Percentiles rank a stretch among this genome's conserved stretches.
Conservation (phyloP, 2,888 invertebrate species). For the Blomia tropicalis region DNA sequence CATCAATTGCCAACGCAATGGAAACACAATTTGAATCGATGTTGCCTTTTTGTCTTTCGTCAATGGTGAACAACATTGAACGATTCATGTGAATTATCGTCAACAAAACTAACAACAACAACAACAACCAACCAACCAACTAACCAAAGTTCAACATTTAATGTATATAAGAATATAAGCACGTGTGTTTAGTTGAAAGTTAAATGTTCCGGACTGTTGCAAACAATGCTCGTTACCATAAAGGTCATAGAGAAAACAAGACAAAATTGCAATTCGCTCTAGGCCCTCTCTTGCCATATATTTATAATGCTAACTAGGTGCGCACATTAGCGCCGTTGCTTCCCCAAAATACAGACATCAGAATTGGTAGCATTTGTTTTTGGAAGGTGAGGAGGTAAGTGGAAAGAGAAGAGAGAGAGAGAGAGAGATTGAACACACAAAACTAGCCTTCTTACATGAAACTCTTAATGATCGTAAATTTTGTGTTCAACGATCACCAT, state of each 20-base stretch:
- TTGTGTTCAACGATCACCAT: background rate
- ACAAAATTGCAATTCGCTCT: background rate
- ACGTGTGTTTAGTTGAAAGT: conserved; percentile 4
- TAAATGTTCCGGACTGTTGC: background rate
- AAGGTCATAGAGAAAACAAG: background rate
- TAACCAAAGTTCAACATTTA: too few relatives aligned
- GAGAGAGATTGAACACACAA: background rate
- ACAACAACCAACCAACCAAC: background rate
- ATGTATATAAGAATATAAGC: too few relatives aligned
- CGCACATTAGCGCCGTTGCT: conserved; percentile 4
- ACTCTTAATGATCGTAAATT: conserved; percentile 11
- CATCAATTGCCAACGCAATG: background rate
- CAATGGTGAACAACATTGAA: background rate
- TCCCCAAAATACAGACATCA: conserved; percentile 6
- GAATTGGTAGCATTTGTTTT: too few relatives aligned
- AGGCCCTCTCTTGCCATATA: too few relatives aligned
- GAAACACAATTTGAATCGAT: background rate
- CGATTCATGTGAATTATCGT: conserved; percentile 2
- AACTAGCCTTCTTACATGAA: background rate
- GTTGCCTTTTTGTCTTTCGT: background rate
- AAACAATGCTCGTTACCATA: background rate
- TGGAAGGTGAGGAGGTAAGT: too few relatives aligned
- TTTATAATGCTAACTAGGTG: conserved; percentile 11
- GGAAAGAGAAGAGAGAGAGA: background rate
- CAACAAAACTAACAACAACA: background rate